phyloP scores from a whole-genome alignment of 2,888 invertebrate genomes.

The Congeria kusceri region DNA sequence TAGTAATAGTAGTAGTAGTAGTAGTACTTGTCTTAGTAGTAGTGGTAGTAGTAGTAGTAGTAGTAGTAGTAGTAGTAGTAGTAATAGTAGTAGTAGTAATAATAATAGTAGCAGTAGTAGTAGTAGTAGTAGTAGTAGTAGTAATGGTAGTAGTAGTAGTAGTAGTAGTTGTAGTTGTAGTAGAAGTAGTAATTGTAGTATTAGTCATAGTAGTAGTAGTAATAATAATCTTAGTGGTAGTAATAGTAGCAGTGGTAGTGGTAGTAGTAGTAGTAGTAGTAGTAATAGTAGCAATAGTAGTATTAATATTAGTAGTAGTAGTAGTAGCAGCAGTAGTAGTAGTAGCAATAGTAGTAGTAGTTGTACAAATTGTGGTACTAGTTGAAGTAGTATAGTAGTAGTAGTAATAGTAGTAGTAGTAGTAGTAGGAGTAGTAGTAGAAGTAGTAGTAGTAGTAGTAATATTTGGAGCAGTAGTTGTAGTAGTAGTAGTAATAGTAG shows the following conservation, averaged over 20 bases:
- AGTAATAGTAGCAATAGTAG: no score
- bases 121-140: conserved; percentile 9
- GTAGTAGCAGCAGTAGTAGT: neutral
- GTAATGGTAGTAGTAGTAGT: conserved; percentile 3
- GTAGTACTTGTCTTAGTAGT: neutral
- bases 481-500: neutral
- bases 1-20: conserved; percentile 4
- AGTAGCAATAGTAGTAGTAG: conserved; percentile 1
- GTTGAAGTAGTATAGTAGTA: no score
- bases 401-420: no score
- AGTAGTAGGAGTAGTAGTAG: no score
- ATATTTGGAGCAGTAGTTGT: no score
- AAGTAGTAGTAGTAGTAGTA: no score
- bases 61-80: conserved; percentile 1
- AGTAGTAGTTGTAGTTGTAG: neutral
- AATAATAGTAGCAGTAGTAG: conserved; percentile 5
- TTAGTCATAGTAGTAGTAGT: no score
- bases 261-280: neutral
- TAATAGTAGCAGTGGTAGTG: conserved; percentile 1
- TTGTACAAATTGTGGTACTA: neutral
- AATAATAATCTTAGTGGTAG: no score
- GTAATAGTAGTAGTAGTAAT: conserved; percentile 14
- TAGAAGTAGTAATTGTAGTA: no score
- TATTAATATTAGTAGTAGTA: no score
- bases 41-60: neutral